phyloP scores from a whole-genome alignment of 1,140 invertebrate genomes.

The Theocolax elegans region DNA sequence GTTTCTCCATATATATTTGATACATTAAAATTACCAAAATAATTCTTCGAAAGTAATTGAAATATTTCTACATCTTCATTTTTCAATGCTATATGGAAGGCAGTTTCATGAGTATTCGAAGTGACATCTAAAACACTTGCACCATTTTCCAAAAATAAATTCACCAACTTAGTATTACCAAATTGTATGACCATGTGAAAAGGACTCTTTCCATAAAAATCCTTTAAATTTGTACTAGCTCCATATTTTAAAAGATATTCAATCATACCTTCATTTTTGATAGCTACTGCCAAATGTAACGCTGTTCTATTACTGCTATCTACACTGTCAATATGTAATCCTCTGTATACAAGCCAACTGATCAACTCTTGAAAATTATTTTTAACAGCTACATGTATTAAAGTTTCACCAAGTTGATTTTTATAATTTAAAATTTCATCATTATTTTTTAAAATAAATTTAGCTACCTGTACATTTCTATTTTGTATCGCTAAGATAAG shows the following conservation, averaged over 20 bases:
- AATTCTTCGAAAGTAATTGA: neutral
- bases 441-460: slow-evolving; percentile 3
- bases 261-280: slow-evolving; percentile 16
- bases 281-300: slow-evolving; percentile 5
- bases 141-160: slow-evolving; percentile 6
- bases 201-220: slow-evolving; percentile 20
- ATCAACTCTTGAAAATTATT: slow-evolving; percentile 10
- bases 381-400: slow-evolving; percentile 20
- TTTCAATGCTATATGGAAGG: neutral
- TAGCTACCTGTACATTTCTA: neutral
- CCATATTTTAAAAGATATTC: slow-evolving; percentile 9
- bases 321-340: slow-evolving; percentile 1
- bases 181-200: slow-evolving; percentile 2
- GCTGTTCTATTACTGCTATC: slow-evolving; percentile 19
- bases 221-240: neutral
- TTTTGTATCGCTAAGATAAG: neutral
- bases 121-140: slow-evolving; percentile 9
- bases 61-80: slow-evolving; percentile 11
- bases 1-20: slow-evolving; percentile 17
- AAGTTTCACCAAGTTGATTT: slow-evolving; percentile 12
- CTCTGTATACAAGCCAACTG: neutral
- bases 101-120: slow-evolving; percentile 2
- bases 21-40: neutral
- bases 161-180: neutral
- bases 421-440: neutral